Conservation (phyloP, 2,888 invertebrate genomes). For the Apoderus coryli region DNA sequence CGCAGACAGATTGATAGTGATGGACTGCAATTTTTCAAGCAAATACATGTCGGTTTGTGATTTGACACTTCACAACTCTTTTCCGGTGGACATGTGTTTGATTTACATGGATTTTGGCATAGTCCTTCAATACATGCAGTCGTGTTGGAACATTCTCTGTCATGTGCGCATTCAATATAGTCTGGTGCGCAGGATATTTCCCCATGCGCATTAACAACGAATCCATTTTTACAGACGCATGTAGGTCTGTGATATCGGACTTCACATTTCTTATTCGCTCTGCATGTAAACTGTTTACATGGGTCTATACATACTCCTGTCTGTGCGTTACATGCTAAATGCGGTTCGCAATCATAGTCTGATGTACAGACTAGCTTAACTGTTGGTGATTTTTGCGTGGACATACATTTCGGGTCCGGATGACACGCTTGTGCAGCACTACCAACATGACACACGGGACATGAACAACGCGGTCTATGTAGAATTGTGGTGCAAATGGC, state of each 20-base stretch:
- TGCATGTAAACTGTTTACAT: conserved; percentile 58
- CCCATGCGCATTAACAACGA: conserved; percentile 74
- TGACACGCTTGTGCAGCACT: conserved; percentile 65
- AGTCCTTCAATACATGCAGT: conserved; percentile 70
- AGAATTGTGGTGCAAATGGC: conserved; percentile 74
- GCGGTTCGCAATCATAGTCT: conserved; percentile 58
- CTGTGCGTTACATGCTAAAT: conserved; percentile 53
- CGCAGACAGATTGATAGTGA: conserved; percentile 76
- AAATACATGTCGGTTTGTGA: conserved; percentile 75
- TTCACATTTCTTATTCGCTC: conserved; percentile 74
- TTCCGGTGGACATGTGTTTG: conserved; percentile 55
- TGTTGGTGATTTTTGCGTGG: conserved; percentile 42
- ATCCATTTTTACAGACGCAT: conserved; percentile 80
- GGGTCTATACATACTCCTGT: conserved; percentile 69
- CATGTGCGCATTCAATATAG: conserved; percentile 57
- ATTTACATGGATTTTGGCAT: conserved; percentile 77
- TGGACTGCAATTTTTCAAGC: conserved; percentile 75
- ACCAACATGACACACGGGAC: conserved; percentile 77
- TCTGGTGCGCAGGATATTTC: conserved; percentile 79
- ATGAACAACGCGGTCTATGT: conserved; percentile 77
- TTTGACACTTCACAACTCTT: conserved; percentile 80
- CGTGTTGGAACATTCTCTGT: conserved; percentile 75
- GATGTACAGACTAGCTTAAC: conserved; percentile 45
- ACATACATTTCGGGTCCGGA: conserved; percentile 64
- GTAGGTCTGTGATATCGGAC: conserved; percentile 71